Evolutionary conservation across 2,888 invertebrate genomes (phyloP), one percentile per base, ranked within the genome.

Genomic region (Aphidoletes aphidimyza): DNA sequence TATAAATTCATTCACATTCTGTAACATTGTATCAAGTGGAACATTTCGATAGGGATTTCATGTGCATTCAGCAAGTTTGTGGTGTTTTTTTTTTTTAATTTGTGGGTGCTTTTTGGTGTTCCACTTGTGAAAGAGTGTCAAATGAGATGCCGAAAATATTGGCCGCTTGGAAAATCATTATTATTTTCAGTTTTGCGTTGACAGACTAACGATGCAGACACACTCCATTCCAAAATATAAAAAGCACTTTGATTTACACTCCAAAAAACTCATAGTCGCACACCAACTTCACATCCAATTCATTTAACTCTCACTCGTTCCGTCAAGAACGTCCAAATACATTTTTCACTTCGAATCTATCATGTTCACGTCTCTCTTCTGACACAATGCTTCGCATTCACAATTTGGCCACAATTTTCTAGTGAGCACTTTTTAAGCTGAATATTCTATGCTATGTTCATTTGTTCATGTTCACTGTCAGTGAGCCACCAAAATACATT

Each of bases 191-290:
- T 69, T 69, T 69, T 42, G 42, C 14, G 69, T 69, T 30, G 54
- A 54, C 54, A 69, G 69, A 69, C 69, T 69, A 69, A 69, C 34
- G 69, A 69, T 69, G 17, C 69, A 69, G 11, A 69, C 69, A 30
- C 9, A 3, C 2, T 3, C 6, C 49, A 19, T 19, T 11, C 11
- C 49, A 49, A 19, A 49, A 9, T 19, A 19, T 19, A 49, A 49
- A n/a, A n/a, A n/a, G n/a, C n/a, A n/a, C n/a, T n/a, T n/a, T 49
- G 49, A 8, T 19, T 9, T 19, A 19, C 9, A n/a, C n/a, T n/a
- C n/a, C n/a, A n/a, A n/a, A n/a, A n/a, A n/a, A n/a, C n/a, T n/a
- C n/a, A n/a, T n/a, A n/a, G n/a, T n/a, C n/a, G n/a, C n/a, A n/a
- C n/a, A n/a, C n/a, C n/a, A n/a, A n/a, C n/a, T n/a, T n/a, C n/a